These are phyloP conservation scores for Plutella xylostella DNA, from an alignment of 2,888 invertebrate species.

Conservation along the genomic window DNA sequence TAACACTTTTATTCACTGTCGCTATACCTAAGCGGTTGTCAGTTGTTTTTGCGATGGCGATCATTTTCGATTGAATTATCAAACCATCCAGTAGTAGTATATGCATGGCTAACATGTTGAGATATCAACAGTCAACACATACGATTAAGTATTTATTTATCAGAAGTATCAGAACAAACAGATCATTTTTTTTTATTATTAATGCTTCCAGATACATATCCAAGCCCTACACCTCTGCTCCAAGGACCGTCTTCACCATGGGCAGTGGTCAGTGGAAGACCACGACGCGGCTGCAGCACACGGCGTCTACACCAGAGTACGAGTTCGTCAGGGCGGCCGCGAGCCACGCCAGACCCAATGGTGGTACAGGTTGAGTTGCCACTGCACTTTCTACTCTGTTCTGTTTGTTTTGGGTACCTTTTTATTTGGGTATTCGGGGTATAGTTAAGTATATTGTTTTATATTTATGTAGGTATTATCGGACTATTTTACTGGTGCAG, in stretches of 20 bases:
- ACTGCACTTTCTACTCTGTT: conserved; percentile 33
- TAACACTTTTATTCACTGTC: too few relatives aligned
- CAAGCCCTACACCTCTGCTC: conserved; percentile 22
- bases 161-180: too few relatives aligned
- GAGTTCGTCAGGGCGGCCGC: conserved; percentile 42
- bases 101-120: neutral
- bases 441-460: too few relatives aligned
- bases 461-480: neutral
- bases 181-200: too few relatives aligned
- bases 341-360: conserved; percentile 37
- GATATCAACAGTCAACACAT: too few relatives aligned
- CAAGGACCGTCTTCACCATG: conserved; percentile 19
- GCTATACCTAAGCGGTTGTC: too few relatives aligned
- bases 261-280: conserved; percentile 42
- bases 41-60: too few relatives aligned
- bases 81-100: neutral
- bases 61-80: neutral
- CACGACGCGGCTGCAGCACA: conserved; percentile 30
- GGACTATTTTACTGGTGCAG: neutral
- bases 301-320: conserved; percentile 36
- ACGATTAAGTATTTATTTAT: too few relatives aligned
- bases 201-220: conserved; percentile 40
- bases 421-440: neutral
- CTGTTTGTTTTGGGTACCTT: neutral
- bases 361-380: conserved; percentile 54